Percentiles rank a stretch among this genome's conserved stretches.
phyloP scores from a whole-genome alignment of 2,113 vertebrate genomes.

The Eudyptes chrysolophus region DNA sequence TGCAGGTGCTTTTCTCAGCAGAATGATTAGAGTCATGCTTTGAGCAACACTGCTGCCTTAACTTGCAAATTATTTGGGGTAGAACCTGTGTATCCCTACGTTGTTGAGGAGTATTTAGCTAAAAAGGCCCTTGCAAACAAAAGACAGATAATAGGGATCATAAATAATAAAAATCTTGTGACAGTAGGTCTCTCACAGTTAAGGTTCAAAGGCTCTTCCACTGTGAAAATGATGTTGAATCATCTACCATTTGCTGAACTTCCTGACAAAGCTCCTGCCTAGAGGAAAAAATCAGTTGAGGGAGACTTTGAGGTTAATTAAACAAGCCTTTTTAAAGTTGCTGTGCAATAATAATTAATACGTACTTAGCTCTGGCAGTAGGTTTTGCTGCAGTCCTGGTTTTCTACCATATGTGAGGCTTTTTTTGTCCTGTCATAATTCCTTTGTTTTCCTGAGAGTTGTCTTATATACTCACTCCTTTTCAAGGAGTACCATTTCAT shows the following conservation, averaged over 20 bases:
- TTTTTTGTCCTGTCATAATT: not conserved
- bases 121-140: not conserved
- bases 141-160: not conserved
- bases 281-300: not conserved
- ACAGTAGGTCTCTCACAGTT: not conserved
- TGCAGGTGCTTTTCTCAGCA: not conserved
- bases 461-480: not conserved
- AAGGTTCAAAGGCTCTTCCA: constrained; percentile 11
- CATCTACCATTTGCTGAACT: not conserved
- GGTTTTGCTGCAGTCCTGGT: not conserved
- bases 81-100: not conserved
- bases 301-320: constrained; percentile 37
- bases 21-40: not conserved
- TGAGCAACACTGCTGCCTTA: not conserved
- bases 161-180: not conserved
- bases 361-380: not conserved
- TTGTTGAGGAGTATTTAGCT: not conserved
- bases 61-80: not conserved
- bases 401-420: not conserved
- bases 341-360: constrained; percentile 27
- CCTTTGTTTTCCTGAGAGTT: not conserved
- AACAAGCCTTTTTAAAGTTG: not conserved
- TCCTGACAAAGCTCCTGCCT: constrained; percentile 21
- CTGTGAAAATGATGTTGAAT: not conserved
- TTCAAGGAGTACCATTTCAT: not conserved